These are phyloP conservation scores for Dinomys branickii DNA, from an alignment of 2,113 vertebrate species.

Conservation along the genomic window DNA sequence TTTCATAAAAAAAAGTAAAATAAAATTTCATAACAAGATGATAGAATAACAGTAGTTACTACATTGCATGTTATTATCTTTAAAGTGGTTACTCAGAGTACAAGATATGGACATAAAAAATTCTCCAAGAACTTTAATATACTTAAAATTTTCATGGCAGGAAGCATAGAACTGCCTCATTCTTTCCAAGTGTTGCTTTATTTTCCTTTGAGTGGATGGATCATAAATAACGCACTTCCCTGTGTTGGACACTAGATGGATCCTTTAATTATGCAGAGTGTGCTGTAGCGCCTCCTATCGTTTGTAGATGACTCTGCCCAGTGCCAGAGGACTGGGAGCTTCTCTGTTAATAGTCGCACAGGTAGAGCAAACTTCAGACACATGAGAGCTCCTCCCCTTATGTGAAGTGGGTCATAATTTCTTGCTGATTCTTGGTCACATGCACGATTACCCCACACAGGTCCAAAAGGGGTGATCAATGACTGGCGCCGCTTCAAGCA, in stretches of 20 bases:
- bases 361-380: background rate
- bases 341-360: background rate
- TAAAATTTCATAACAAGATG: background rate
- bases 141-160: background rate
- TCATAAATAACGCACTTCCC: background rate
- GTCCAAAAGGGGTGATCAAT: conserved; percentile 98
- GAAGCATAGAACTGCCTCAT: background rate
- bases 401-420: background rate
- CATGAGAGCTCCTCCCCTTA: background rate
- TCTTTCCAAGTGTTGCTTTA: conserved; percentile 35
- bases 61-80: background rate
- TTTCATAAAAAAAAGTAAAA: background rate
- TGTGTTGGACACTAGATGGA: background rate
- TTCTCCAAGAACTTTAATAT: background rate
- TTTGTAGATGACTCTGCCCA: background rate
- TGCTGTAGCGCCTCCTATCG: background rate
- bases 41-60: background rate
- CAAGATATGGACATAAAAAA: background rate
- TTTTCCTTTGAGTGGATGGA: conserved; percentile 49
- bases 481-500: conserved; percentile 99
- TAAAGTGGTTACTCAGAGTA: background rate
- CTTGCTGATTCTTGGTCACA: background rate
- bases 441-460: conserved; percentile 79
- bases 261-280: background rate
- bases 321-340: background rate